Evolutionary conservation across 2,888 invertebrate species (phyloP), one percentile per base, ranked within the genome.

Genomic region (Spisula solida): DNA sequence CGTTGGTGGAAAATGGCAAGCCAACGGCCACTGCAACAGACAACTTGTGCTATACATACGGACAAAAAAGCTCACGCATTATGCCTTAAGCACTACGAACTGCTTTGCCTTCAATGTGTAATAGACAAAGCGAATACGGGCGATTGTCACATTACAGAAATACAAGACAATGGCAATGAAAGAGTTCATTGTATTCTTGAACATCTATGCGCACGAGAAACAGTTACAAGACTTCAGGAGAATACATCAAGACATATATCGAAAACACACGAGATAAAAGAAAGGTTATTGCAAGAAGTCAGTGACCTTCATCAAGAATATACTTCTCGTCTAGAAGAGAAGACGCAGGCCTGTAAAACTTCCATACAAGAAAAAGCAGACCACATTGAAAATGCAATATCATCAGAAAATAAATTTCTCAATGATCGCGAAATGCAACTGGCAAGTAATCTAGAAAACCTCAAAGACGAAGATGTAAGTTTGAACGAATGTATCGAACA

Each of bases 401-500:
- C n/a, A 25, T 5, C 60, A 10, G 60, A 66, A 2, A 66, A 25
- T 25, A 25, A 66, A 66, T 66, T 25, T 25, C n/a, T n/a, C 6
- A n/a, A 66, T 25, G 60, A 66, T 25, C 25, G n/a, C 60, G 60
- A 66, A 66, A 66, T 25, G 25, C 60, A 66, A n/a, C 60, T 66
- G 60, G 6, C 20, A 25, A 25, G 8, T 25, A 66, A 66, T 66
- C 60, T 66, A 66, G 60, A 66, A 25, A 66, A 25, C 5, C 60
- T 66, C 25, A 66, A 66, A 66, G 60, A n/a, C n/a, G 60, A 66
- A 66, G 60, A 66, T 25, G 60, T 6, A 25, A 66, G 25, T 66
- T 10, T 66, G 4, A 66, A 66, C 4, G 60, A 25, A 25, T 66
- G 25, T 66, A 25, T 25, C 10, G 60, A n/a, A 66, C 25, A 66